Conservation (phyloP, 2,888 invertebrate species). For the Drosophila tripunctata region DNA sequence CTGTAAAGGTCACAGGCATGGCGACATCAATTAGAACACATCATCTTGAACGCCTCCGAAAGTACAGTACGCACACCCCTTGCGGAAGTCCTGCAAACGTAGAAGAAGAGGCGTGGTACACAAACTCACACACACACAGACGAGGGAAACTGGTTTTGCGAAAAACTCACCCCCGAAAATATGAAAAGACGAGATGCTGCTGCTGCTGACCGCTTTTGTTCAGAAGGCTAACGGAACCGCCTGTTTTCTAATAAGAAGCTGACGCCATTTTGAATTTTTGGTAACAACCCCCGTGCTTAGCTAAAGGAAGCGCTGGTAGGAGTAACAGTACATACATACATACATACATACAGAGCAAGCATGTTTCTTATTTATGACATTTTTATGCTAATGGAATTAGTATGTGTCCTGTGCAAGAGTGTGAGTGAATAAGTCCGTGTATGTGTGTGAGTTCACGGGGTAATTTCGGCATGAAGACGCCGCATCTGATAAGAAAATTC, state of each 20-base stretch:
- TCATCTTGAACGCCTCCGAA: slow-evolving; percentile 65
- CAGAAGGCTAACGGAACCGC: slow-evolving; percentile 22
- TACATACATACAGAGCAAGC: slow-evolving; percentile 40
- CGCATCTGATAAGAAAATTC: slow-evolving; percentile 67
- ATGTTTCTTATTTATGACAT: slow-evolving; percentile 78
- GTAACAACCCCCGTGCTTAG: slow-evolving; percentile 58
- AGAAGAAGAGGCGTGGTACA: slow-evolving; percentile 71
- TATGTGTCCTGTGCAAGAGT: slow-evolving; percentile 22
- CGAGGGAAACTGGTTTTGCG: slow-evolving; percentile 59
- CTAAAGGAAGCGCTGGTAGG: slow-evolving; percentile 37
- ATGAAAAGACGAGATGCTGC: slow-evolving; percentile 52
- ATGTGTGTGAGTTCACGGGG: slow-evolving; percentile 26
- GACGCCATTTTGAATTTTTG: slow-evolving; percentile 80
- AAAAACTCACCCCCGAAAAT: slow-evolving; percentile 72
- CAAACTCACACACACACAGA: neutral
- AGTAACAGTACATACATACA: too few relatives aligned
- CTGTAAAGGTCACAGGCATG: slow-evolving; percentile 26
- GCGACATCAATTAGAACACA: slow-evolving; percentile 71
- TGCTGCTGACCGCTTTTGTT: slow-evolving; percentile 1
- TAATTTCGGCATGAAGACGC: slow-evolving; percentile 50
- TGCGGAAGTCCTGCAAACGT: slow-evolving; percentile 14
- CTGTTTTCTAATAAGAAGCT: slow-evolving; percentile 82
- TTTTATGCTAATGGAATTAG: slow-evolving; percentile 79
- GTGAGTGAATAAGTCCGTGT: slow-evolving; percentile 16
- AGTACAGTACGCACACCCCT: slow-evolving; percentile 59